phyloP scores from a whole-genome alignment of 2,113 vertebrate species.

The Puma concolor region DNA sequence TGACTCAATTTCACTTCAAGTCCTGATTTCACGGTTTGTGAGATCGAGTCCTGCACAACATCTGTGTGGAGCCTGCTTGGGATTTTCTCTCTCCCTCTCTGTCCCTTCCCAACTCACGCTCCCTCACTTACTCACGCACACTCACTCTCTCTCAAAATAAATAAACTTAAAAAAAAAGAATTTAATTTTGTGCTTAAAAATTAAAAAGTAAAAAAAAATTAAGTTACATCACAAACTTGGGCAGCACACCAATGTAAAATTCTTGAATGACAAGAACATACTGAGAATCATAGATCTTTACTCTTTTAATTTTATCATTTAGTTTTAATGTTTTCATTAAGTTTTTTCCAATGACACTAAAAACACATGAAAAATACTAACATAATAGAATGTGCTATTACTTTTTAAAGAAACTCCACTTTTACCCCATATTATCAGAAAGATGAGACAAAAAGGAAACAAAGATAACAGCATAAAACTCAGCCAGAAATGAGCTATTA shows the following conservation, averaged over 20 bases:
- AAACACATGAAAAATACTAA: neutral
- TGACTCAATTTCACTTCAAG: too few species aligned
- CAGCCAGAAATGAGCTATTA: neutral
- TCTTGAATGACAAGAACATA: neutral
- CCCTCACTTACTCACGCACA: too few species aligned
- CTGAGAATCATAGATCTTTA: neutral
- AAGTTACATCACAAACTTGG: neutral
- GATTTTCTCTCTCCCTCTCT: too few species aligned
- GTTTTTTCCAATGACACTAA: neutral
- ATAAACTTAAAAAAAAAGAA: too few species aligned
- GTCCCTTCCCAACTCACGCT: too few species aligned
- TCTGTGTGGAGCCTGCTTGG: too few species aligned
- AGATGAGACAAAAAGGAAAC: neutral
- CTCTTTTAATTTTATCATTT: constrained; percentile 1
- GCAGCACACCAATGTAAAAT: neutral
- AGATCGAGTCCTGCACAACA: too few species aligned
- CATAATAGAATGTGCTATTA: neutral
- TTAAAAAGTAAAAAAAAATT: neutral
- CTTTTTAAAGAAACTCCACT: neutral
- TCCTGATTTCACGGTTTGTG: too few species aligned
- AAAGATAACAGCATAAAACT: neutral
- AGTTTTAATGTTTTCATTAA: neutral
- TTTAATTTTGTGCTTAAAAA: neutral
- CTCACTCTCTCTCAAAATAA: too few species aligned
- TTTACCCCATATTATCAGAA: neutral